Evolutionary conservation across 2,113 vertebrate genomes (phyloP).

Genomic region (Corythornis cristatus): DNA sequence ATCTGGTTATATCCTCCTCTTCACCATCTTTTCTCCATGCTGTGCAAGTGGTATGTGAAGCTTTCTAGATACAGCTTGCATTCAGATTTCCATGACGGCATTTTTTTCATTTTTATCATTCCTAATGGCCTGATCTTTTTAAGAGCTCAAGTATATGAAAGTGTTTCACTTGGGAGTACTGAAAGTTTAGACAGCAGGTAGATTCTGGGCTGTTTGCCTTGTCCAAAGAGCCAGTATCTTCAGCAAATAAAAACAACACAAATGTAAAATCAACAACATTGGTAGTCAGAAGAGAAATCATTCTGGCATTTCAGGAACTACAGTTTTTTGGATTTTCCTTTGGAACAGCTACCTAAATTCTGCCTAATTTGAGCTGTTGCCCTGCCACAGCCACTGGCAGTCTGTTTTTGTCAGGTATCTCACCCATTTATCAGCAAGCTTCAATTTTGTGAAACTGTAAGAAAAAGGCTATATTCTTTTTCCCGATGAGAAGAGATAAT

Average conservation of each 20-base stretch:
- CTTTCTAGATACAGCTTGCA: neutral
- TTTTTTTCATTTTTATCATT: neutral
- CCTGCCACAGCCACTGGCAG: neutral
- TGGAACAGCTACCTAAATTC: neutral
- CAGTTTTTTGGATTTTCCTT: neutral
- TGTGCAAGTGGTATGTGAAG: neutral
- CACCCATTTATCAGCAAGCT: neutral
- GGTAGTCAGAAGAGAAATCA: neutral
- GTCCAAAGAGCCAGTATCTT: neutral
- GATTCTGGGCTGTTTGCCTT: neutral
- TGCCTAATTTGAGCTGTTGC: neutral
- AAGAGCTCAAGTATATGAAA: neutral
- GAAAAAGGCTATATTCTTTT: neutral
- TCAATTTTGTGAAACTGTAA: rapidly evolving
- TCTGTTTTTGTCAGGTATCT: neutral
- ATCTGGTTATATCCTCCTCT: neutral
- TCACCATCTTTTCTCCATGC: neutral
- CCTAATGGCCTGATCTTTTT: neutral
- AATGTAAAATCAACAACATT: neutral
- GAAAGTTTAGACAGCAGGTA: neutral
- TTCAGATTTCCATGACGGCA: neutral
- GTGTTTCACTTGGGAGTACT: neutral
- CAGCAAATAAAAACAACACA: neutral
- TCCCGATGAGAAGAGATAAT: neutral
- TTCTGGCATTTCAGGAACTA: neutral